Evolutionary conservation across 1,140 invertebrate genomes (phyloP).

Genomic region (Neuroterus valhalla): DNA sequence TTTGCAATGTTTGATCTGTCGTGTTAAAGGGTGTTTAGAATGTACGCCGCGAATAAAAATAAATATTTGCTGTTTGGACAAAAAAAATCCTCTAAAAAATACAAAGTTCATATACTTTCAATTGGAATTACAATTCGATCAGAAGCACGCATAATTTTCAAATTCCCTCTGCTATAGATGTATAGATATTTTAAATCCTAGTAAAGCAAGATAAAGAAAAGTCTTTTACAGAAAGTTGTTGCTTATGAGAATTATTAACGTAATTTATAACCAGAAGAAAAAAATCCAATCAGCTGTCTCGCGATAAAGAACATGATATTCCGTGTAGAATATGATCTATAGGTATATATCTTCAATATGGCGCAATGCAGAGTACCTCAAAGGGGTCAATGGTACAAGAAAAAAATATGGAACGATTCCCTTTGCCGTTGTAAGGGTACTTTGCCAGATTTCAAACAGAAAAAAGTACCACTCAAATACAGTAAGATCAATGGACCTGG

Average conservation of each 20-base stretch:
- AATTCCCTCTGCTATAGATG: too few species aligned
- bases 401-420: slow-evolving; percentile 28
- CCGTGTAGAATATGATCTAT: background rate
- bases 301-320: background rate
- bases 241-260: background rate
- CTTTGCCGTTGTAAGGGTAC: slow-evolving; percentile 16
- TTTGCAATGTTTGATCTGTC: too few species aligned
- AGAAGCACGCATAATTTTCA: too few species aligned
- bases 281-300: slow-evolving; percentile 7
- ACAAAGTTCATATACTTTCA: too few species aligned
- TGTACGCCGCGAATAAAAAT: too few species aligned
- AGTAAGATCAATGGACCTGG: background rate
- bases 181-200: too few species aligned
- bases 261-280: background rate
- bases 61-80: too few species aligned
- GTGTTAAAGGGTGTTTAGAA: too few species aligned
- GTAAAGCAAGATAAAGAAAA: background rate
- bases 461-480: background rate
- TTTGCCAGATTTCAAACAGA: slow-evolving; percentile 6
- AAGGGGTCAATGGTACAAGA: slow-evolving; percentile 38
- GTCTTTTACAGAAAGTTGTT: background rate
- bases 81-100: too few species aligned
- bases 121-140: too few species aligned
- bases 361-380: slow-evolving; percentile 42
- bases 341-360: slow-evolving; percentile 23